Base-by-base conservation (phyloP, 2,113 vertebrate species). In the Callorhinus ursinus region DNA sequence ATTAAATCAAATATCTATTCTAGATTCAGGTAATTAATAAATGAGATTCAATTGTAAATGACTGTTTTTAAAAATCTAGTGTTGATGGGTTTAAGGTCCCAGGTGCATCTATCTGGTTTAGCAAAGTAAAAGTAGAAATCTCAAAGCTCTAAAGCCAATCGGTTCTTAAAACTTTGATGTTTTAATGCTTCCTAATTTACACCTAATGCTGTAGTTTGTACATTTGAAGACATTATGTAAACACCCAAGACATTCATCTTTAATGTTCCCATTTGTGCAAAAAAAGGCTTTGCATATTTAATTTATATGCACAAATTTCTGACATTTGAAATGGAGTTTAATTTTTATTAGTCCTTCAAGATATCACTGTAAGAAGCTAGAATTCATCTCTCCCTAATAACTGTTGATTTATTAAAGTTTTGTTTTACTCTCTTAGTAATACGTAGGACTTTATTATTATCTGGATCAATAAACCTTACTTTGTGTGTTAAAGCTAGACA, bases 211-310 rank as follows among this genome's bases (percentile, higher is more conserved):
- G 2, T 95, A 77, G 18, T 51, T 88, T 76, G 8, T 77, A 67
- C 18, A 57, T 91, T 93, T 96, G 85, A 49, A 83, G 49, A 61
- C 36, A 39, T 94, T 33, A 36, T 57, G 4, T 77, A 84, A 97
- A 49, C n/a, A 77, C 21, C 10, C 26, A 61, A 61, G 31, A 24
- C 14, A 61, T 33, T 92, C 69, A 49, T 63, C 15, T n/a, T 79
- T 84, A 80, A 93, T 79, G 7, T 87, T 82, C 26, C 13, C 22
- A 33, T 82, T 95, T 95, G 21, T 89, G n/a, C 49, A 57, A 91
- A 92, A 5, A 3, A 80, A 69, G 26, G 4, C 3, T 94, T 90
- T 91, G 19, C 16, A 57, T 93, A 63, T 84, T 92, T 87, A 19
- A 67, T 83, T 65, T 67, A 85, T 87, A 39, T 55, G 80, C 1